These are phyloP conservation scores for Lateolabrax maculatus DNA, from an alignment of 2,797 vertebrate species.

Conservation along the genomic window DNA sequence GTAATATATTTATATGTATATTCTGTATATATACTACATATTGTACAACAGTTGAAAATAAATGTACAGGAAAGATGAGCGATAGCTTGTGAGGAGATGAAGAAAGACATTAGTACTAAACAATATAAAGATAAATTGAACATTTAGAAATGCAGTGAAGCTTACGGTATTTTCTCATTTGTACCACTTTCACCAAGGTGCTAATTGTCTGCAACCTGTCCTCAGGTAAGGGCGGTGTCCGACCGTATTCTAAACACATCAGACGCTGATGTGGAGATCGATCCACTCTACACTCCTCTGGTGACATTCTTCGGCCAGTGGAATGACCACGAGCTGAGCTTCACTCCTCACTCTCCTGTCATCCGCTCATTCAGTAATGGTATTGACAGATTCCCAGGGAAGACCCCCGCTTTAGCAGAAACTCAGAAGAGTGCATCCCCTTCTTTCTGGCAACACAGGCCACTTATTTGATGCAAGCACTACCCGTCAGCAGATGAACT, in stretches of 20 bases:
- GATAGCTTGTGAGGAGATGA: not conserved
- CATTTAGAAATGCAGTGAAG: not conserved
- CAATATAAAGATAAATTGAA: not conserved
- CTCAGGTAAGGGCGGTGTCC: slow-evolving; percentile 90
- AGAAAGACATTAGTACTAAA: not conserved
- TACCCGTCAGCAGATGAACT: slow-evolving; percentile 90
- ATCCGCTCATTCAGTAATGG: slow-evolving; percentile 74
- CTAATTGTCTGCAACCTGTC: slow-evolving; percentile 15
- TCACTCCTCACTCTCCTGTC: slow-evolving; percentile 85
- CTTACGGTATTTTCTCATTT: not conserved
- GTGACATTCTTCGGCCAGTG: slow-evolving; percentile 91
- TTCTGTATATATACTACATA: not conserved
- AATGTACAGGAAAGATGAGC: not conserved
- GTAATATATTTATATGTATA: slow-evolving; percentile 69
- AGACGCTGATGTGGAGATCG: slow-evolving; percentile 72
- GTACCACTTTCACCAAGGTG: not conserved
- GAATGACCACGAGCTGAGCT: slow-evolving; percentile 89
- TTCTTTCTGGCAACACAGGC: slow-evolving; percentile 79
- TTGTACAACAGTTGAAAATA: not conserved
- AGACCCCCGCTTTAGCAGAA: slow-evolving; percentile 73
- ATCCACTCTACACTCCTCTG: slow-evolving; percentile 83
- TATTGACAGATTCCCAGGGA: slow-evolving; percentile 83
- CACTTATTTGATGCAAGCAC: slow-evolving; percentile 58
- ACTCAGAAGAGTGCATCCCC: slow-evolving; percentile 82
- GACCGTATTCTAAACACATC: slow-evolving; percentile 84